Conservation (phyloP, 1,140 invertebrate species). For the Drosophila pallidifrons region DNA sequence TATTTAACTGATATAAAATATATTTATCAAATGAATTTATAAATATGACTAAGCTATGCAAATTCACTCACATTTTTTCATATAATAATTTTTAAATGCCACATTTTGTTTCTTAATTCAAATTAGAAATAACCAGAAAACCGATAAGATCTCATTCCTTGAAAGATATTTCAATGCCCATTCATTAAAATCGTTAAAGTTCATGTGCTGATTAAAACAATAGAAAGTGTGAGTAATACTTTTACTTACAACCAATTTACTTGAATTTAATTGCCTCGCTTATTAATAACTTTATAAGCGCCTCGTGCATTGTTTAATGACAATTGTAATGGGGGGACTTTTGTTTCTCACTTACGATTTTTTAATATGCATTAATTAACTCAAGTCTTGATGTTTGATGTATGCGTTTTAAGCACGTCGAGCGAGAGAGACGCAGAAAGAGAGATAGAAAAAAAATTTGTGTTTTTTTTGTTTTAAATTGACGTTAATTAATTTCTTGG, state of each 20-base stretch:
- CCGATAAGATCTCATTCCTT: background rate
- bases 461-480: conserved; percentile 53
- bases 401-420: conserved; percentile 9
- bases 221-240: conserved; percentile 17
- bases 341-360: conserved; percentile 18
- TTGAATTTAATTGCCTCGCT: conserved; percentile 2
- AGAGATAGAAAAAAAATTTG: conserved; percentile 2
- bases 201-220: conserved; percentile 2
- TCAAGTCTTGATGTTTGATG: conserved; percentile 28
- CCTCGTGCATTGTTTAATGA: conserved; percentile 29
- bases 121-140: background rate
- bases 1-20: too few relatives aligned
- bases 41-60: background rate
- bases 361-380: conserved; percentile 67
- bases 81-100: background rate
- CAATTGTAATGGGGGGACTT: conserved; percentile 21
- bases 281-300: conserved; percentile 12
- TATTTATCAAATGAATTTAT: too few relatives aligned
- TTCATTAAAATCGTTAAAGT: background rate
- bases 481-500: conserved; percentile 65
- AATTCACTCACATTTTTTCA: background rate
- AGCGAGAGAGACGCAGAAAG: conserved; percentile 11
- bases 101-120: conserved; percentile 1
- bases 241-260: background rate
- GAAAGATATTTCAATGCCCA: background rate